Evolutionary conservation across 2,113 vertebrate genomes (phyloP), one percentile per base, ranked within the genome.

Genomic region (Alethe diademata): DNA sequence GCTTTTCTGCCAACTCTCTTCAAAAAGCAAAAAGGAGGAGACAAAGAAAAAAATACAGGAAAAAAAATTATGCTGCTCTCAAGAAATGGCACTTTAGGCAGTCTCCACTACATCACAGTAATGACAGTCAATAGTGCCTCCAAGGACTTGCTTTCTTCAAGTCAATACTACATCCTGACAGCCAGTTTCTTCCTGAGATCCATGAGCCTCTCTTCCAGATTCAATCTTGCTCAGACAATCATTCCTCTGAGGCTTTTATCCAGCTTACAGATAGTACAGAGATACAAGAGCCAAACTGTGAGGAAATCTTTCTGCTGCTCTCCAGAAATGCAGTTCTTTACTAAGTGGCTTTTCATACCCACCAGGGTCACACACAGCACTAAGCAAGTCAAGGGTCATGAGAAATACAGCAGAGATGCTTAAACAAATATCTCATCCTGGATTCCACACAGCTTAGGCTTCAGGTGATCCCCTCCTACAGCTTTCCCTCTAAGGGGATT

Each of bases 61-160:
- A 92, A 95, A 95, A 95, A 95, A 92, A 92, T 84, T 28, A 94
- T 93, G 88, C 88, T 75, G 38, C 64, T 94, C 86, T 95, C 82
- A 84, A 94, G 86, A 90, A 96, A 93, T 43, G 79, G 91, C 93
- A 93, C 95, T 97, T 97, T 18, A 91, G 89, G 75, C 85, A 88
- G 79, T 40, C 91, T 87, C 87, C 80, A 79, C 72, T 94, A 93
- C 78, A 96, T 96, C 95, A 95, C 95, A 95, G 92, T 93, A 93
- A 96, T 93, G 95, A 96, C 96, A 97, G 91, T 89, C 95, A 82
- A 93, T 92, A 93, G 85, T 81, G 76, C 90, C 96, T 93, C 96
- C 90, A 76, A 97, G 95, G 95, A 97, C 91, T 71, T 56, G 72
- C 91, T 90, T 92, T 86, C 85, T 88, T 92, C 82, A 85, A 95